Evolutionary conservation across 2,113 vertebrate species (phyloP).

Genomic region (Antigone vipio): DNA sequence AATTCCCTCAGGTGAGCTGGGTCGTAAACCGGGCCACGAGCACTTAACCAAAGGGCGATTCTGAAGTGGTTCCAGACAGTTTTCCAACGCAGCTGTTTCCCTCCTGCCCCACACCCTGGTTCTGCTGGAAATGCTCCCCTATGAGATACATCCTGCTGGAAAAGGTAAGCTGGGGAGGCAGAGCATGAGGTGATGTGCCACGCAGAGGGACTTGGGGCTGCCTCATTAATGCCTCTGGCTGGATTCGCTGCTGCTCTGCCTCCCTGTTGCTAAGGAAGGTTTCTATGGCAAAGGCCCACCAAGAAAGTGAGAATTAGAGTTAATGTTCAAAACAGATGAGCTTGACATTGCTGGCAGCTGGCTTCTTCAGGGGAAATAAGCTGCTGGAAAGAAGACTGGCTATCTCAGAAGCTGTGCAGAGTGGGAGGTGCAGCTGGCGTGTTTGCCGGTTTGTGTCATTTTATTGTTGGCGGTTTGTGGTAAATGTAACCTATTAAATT

Average conservation of each 20-base stretch:
- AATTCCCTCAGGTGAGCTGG: neutral
- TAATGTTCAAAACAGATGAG: conserved; percentile 51
- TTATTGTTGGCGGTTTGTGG: neutral
- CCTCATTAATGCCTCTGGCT: neutral
- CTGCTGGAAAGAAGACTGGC: neutral
- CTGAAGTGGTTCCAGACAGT: neutral
- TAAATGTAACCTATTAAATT: neutral
- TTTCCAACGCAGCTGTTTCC: neutral
- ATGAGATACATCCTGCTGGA: neutral
- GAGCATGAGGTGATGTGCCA: neutral
- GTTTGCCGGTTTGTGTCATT: neutral
- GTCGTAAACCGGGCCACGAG: neutral
- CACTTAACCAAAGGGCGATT: neutral
- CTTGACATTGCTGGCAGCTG: neutral
- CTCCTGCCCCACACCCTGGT: neutral
- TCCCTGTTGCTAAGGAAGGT: conserved; percentile 66
- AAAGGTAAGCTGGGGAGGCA: neutral
- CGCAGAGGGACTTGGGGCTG: neutral
- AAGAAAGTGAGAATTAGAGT: conserved; percentile 44
- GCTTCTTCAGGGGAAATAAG: neutral
- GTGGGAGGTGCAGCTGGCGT: neutral
- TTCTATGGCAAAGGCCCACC: conserved; percentile 67
- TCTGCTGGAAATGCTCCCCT: neutral
- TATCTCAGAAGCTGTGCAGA: neutral
- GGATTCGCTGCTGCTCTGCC: neutral